phyloP scores from a whole-genome alignment of 2,797 vertebrate genomes.

The Champsocephalus gunnari region DNA sequence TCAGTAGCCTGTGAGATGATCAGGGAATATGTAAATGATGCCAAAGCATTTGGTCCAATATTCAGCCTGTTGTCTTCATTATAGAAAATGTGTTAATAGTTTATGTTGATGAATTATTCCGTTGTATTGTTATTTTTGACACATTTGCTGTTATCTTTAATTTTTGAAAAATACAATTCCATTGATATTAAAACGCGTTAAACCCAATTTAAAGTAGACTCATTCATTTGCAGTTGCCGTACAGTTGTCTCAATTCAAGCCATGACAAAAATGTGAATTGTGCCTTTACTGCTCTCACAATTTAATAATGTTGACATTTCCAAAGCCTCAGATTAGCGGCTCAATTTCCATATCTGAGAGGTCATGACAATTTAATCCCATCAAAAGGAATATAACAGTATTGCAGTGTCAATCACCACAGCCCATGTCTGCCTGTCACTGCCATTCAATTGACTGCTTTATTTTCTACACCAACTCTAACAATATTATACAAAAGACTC shows the following conservation, averaged over 20 bases:
- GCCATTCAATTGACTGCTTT: slow-evolving; percentile 48
- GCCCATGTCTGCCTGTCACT: slow-evolving; percentile 38
- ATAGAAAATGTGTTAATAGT: neutral
- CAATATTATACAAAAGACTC: slow-evolving; percentile 1
- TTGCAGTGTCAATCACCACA: slow-evolving; percentile 72
- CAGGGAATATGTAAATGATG: slow-evolving; percentile 11
- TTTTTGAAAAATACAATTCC: neutral
- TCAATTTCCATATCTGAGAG: slow-evolving; percentile 84
- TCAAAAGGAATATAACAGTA: slow-evolving; percentile 82
- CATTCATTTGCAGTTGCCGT: neutral
- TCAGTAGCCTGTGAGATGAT: slow-evolving; percentile 26
- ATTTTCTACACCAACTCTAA: slow-evolving; percentile 32
- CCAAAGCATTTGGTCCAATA: slow-evolving; percentile 8
- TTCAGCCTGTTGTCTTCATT: neutral
- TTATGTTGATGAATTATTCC: neutral
- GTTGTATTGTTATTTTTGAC: neutral
- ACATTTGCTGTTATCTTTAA: neutral
- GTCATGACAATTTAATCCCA: slow-evolving; percentile 82
- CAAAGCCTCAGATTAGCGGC: slow-evolving; percentile 69
- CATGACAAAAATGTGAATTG: slow-evolving; percentile 22
- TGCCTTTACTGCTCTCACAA: slow-evolving; percentile 57
- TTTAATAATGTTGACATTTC: slow-evolving; percentile 82
- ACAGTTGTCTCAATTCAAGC: slow-evolving; percentile 4
- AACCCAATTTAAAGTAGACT: no score
- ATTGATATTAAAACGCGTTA: neutral